Evolutionary conservation across 2,797 vertebrate species (phyloP), one percentile per base, ranked within the genome.

Genomic region (Miichthys miiuy): DNA sequence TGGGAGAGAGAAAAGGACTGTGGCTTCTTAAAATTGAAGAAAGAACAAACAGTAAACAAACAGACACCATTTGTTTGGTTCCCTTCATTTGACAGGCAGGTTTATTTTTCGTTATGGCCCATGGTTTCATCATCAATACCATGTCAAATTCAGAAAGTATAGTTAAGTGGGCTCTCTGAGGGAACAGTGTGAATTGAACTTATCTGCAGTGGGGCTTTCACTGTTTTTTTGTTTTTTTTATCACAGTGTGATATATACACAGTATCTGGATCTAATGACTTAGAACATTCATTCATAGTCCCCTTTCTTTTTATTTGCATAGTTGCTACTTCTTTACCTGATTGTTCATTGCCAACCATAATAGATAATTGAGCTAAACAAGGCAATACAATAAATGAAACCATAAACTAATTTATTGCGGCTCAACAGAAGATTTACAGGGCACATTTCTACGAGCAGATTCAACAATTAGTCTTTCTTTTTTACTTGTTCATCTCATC

Each of bases 111-210:
- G 0, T 60, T 72, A 23, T 71, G 42, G 64, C 9, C 3, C 7
- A 25, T 16, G 23, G 46, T 67, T 78, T 68, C 51, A 79, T 81
- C 67, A 62, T 76, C 50, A 67, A 56, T 38, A 17, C 18, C 52
- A 56, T 34, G 23, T 65, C 54, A 71, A 65, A 54, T 68, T 69
- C 48, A 72, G 9, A 54, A 69, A 70, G 20, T 72, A 50, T 4
- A 57, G 17, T 54, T 68, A 23, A 55, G n/a, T 27, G 10, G 12
- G 0, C 41, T 42, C 13, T 50, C 25, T 77, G 18, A 60, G 27
- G 61, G 3, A 66, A 21, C 20, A 69, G 11, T 25, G 65, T 0
- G 14, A 42, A 54, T 18, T 68, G 6, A 47, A n/a, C 17, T 41
- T 47, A 14, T 50, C 23, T 9, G 1, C 13, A 8, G 8, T 25